Evolutionary conservation across 2,797 vertebrate species (phyloP).

Genomic region (Buceros bicornis): DNA sequence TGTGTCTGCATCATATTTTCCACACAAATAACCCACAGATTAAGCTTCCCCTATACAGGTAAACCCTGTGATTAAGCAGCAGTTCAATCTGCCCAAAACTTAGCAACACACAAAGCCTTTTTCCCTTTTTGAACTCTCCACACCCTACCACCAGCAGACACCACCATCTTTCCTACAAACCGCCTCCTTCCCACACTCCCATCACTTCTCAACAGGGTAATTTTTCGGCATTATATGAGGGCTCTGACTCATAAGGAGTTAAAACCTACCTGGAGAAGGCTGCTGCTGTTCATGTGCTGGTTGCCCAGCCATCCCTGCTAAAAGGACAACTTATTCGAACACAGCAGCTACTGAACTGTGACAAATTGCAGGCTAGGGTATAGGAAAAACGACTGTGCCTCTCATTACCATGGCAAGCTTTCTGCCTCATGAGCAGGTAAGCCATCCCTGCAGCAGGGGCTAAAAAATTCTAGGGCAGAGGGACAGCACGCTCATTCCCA

Average conservation of each 20-base stretch:
- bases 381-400: not conserved
- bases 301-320: not conserved
- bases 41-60: not conserved
- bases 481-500: not conserved
- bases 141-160: not conserved
- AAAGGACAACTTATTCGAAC: slow-evolving; percentile 13
- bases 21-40: not conserved
- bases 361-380: not conserved
- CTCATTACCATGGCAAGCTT: not conserved
- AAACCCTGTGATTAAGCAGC: not conserved
- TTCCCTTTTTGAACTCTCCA: not conserved
- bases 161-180: not conserved
- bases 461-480: not conserved
- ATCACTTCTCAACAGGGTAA: not conserved
- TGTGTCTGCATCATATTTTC: not conserved
- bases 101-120: not conserved
- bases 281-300: not conserved
- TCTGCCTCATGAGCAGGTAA: not conserved
- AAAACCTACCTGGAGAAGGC: not conserved
- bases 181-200: not conserved
- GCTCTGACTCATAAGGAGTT: not conserved
- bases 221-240: fast-evolving
- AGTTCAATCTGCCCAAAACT: not conserved
- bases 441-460: not conserved
- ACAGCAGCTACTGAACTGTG: slow-evolving; percentile 21